Percentiles rank a stretch among this genome's conserved stretches.
These are phyloP conservation scores for Lophochroa leadbeateri DNA, from an alignment of 2,113 vertebrate genomes.

Conservation along the genomic window DNA sequence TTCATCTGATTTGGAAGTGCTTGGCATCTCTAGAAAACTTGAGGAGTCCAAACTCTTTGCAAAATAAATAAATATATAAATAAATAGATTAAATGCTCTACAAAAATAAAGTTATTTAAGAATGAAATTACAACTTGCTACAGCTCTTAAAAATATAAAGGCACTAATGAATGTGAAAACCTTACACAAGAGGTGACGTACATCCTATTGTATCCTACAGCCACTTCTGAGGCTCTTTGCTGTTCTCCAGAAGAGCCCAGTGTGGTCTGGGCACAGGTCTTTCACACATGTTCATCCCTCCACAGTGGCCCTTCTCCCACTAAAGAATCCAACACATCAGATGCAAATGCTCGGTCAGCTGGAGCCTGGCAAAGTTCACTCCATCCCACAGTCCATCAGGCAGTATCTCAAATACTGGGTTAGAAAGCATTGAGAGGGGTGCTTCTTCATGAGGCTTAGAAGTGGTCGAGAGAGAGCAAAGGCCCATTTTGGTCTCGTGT, in stretches of 20 bases:
- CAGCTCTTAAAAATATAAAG: background rate
- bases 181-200: background rate
- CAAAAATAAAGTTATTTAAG: background rate
- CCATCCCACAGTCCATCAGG: background rate
- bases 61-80: slow-evolving; percentile 9
- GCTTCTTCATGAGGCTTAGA: background rate
- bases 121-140: background rate
- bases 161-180: background rate
- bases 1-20: slow-evolving; percentile 31
- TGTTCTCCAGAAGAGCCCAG: background rate
- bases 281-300: background rate
- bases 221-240: background rate
- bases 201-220: background rate
- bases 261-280: background rate
- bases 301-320: background rate
- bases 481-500: background rate
- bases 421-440: background rate
- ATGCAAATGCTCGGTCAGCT: background rate
- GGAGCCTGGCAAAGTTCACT: background rate
- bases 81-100: background rate
- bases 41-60: background rate
- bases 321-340: background rate
- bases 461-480: background rate
- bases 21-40: background rate
- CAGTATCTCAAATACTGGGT: background rate